phyloP scores from a whole-genome alignment of 2,888 invertebrate species.

The Acronicta leporina region DNA sequence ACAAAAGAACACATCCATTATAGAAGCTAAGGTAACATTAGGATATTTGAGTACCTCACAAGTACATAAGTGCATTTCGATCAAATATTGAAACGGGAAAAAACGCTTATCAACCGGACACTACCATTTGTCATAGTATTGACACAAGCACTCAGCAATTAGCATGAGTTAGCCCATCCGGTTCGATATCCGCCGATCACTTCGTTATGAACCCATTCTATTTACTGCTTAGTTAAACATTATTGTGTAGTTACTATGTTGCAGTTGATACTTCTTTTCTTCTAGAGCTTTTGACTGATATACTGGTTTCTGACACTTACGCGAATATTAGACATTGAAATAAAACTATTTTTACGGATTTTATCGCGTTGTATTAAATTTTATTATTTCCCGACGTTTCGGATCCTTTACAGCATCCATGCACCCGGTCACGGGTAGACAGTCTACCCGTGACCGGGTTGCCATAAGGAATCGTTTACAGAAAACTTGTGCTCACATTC shows the following conservation, averaged over 20 bases:
- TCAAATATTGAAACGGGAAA: constrained; percentile 42
- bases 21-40: background rate
- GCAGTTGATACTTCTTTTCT: background rate
- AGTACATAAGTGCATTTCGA: constrained; percentile 34
- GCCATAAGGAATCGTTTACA: too few species aligned
- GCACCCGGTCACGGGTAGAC: too few species aligned
- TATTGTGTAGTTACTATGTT: constrained; percentile 2
- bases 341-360: too few species aligned
- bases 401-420: too few species aligned
- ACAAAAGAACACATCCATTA: background rate
- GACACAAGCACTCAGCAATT: constrained; percentile 58
- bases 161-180: constrained; percentile 54
- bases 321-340: too few species aligned
- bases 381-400: too few species aligned
- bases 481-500: too few species aligned
- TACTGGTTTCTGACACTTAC: too few species aligned
- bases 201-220: constrained; percentile 42
- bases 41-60: constrained; percentile 3
- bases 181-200: constrained; percentile 58
- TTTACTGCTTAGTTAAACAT: constrained; percentile 31
- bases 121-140: constrained; percentile 59
- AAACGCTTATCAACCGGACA: constrained; percentile 31
- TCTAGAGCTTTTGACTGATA: too few species aligned
- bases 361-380: too few species aligned
- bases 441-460: too few species aligned